Evolutionary conservation across 2,888 invertebrate species (phyloP).

Genomic region (Graphium colonna): DNA sequence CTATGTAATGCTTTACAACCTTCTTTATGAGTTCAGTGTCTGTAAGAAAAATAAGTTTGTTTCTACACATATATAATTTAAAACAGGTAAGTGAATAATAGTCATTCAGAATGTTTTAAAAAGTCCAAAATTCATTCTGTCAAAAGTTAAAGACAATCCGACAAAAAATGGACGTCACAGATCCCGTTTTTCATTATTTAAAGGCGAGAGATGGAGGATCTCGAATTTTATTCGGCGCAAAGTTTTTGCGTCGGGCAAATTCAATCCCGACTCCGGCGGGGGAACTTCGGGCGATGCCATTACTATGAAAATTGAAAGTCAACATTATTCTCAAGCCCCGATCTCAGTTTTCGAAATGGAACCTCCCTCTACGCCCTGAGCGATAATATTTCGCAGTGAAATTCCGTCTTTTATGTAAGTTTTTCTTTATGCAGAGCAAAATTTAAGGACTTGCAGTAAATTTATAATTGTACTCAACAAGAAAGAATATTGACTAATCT

Average conservation of each 20-base stretch:
- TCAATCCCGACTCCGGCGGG: conserved; percentile 21
- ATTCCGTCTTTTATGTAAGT: background rate
- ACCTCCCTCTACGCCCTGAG: background rate
- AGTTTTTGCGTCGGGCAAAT: conserved; percentile 22
- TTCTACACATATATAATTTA: too few species aligned
- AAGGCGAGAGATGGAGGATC: conserved; percentile 9
- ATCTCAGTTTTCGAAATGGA: conserved; percentile 25
- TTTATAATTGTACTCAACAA: too few species aligned
- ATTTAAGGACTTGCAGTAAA: too few species aligned
- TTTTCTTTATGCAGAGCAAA: too few species aligned
- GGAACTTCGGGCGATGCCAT: conserved; percentile 31
- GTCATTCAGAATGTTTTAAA: too few species aligned
- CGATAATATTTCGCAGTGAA: background rate
- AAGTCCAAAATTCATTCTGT: background rate
- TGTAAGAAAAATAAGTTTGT: too few species aligned
- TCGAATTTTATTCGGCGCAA: conserved; percentile 17
- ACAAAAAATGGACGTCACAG: conserved; percentile 9
- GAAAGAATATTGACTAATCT: too few species aligned
- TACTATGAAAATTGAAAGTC: conserved; percentile 47
- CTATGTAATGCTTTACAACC: too few species aligned
- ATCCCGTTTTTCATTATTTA: conserved; percentile 22
- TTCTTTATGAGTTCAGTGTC: background rate
- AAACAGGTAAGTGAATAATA: too few species aligned
- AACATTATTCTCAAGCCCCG: conserved; percentile 36
- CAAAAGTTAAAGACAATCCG: conserved; percentile 2